phyloP scores from a whole-genome alignment of 2,888 invertebrate species.

The Furcula furcula region DNA sequence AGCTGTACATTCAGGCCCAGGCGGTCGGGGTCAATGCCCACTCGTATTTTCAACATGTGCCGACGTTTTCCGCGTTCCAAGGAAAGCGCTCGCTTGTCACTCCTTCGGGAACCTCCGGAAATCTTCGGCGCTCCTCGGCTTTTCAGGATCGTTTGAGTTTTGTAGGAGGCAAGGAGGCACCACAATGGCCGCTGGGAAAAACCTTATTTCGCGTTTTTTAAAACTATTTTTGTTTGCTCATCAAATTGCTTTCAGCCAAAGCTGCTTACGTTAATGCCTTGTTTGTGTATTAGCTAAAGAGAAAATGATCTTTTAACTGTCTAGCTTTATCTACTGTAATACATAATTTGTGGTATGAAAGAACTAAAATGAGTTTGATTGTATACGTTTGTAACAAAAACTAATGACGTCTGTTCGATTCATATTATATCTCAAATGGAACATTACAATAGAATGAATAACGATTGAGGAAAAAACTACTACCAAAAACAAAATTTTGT shows the following conservation, averaged over 20 bases:
- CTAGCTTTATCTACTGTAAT: too few species aligned
- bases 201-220: slow-evolving; percentile 18
- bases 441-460: not conserved
- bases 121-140: slow-evolving; percentile 46
- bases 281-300: slow-evolving; percentile 12
- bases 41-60: slow-evolving; percentile 80
- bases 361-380: not conserved
- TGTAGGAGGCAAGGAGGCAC: slow-evolving; percentile 19
- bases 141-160: slow-evolving; percentile 27
- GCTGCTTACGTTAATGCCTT: slow-evolving; percentile 18
- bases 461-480: not conserved
- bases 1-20: slow-evolving; percentile 69
- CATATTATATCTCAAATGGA: not conserved
- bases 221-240: slow-evolving; percentile 14
- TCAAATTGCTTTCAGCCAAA: slow-evolving; percentile 21
- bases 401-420: not conserved
- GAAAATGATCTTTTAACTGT: too few species aligned
- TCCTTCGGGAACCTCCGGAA: slow-evolving; percentile 66
- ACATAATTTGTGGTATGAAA: not conserved
- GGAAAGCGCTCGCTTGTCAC: slow-evolving; percentile 73
- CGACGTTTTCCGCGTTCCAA: slow-evolving; percentile 79
- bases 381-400: not conserved
- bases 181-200: slow-evolving; percentile 18
- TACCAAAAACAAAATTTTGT: not conserved
- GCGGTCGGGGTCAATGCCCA: slow-evolving; percentile 77